A percentile compares a stretch with the other conserved stretches of the same genome.
These are phyloP conservation scores for Sylvilagus bachmani DNA, from an alignment of 2,113 vertebrate genomes.

Conservation along the genomic window DNA sequence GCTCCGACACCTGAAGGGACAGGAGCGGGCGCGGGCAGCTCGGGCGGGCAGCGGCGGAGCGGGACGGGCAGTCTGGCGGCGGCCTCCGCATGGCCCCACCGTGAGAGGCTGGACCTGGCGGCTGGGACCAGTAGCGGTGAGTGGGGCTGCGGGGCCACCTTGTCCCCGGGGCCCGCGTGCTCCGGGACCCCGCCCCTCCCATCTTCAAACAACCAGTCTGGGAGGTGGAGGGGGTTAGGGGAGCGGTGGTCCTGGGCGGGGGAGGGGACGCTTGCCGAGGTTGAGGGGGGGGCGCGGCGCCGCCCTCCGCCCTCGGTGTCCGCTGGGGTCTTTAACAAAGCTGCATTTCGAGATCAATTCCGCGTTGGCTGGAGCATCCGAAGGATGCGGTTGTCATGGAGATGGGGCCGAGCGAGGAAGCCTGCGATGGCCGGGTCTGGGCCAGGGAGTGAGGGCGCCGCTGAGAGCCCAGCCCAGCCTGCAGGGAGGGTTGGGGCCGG, in stretches of 20 bases:
- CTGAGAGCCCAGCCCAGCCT: constrained; percentile 46
- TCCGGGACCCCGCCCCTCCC: constrained; percentile 71
- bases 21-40: constrained; percentile 74
- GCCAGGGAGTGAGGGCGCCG: constrained; percentile 77
- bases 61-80: constrained; percentile 56
- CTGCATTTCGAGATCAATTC: constrained; percentile 91
- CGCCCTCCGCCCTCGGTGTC: constrained; percentile 81
- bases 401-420: constrained; percentile 93
- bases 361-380: constrained; percentile 92
- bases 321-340: constrained; percentile 88
- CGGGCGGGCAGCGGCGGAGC: background rate
- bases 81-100: constrained; percentile 89
- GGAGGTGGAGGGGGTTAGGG: constrained; percentile 73
- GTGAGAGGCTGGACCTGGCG: constrained; percentile 58
- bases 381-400: constrained; percentile 99
- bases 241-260: constrained; percentile 62
- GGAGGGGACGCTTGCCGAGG: constrained; percentile 17
- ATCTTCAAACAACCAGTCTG: constrained; percentile 33
- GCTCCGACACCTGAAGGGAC: constrained; percentile 86
- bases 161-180: constrained; percentile 11
- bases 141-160: constrained; percentile 54
- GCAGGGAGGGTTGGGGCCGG: constrained; percentile 19
- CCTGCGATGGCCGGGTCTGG: constrained; percentile 89
- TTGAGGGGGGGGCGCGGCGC: constrained; percentile 40
- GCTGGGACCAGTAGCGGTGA: constrained; percentile 71